A percentile compares a stretch with the other conserved stretches of the same genome.
Evolutionary conservation across 2,113 vertebrate species (phyloP).

Genomic region (Strigops habroptila): DNA sequence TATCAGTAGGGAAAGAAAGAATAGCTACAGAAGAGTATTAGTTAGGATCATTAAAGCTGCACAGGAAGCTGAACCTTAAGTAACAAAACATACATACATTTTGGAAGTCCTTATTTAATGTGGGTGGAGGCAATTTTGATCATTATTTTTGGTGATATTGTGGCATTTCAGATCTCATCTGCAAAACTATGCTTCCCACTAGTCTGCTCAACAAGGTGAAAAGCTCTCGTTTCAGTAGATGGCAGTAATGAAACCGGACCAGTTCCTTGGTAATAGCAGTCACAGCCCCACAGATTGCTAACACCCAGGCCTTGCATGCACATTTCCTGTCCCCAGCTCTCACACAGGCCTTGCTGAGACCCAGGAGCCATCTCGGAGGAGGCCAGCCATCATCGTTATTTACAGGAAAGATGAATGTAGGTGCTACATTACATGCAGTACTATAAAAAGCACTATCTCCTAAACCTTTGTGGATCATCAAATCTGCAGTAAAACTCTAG

Average conservation of each 20-base stretch:
- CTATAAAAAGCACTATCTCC: neutral
- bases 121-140: neutral
- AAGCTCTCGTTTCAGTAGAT: neutral
- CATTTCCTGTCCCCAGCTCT: neutral
- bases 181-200: neutral
- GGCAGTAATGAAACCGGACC: neutral
- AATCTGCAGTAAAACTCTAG: neutral
- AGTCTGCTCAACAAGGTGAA: neutral
- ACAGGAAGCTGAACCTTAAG: neutral
- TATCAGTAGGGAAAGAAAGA: neutral
- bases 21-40: neutral
- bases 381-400: neutral
- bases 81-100: neutral
- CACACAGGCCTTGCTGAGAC: neutral
- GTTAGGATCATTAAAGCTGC: neutral
- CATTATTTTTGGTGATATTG: neutral
- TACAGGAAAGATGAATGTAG: neutral
- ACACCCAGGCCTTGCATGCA: rapidly evolving
- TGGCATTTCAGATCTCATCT: conserved; percentile 34
- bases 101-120: neutral
- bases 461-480: neutral
- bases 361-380: neutral
- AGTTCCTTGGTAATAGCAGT: rapidly evolving
- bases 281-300: neutral
- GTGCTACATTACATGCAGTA: neutral